These are phyloP conservation scores for Gobio occitaniae DNA, from an alignment of 2,797 vertebrate species.

Conservation along the genomic window DNA sequence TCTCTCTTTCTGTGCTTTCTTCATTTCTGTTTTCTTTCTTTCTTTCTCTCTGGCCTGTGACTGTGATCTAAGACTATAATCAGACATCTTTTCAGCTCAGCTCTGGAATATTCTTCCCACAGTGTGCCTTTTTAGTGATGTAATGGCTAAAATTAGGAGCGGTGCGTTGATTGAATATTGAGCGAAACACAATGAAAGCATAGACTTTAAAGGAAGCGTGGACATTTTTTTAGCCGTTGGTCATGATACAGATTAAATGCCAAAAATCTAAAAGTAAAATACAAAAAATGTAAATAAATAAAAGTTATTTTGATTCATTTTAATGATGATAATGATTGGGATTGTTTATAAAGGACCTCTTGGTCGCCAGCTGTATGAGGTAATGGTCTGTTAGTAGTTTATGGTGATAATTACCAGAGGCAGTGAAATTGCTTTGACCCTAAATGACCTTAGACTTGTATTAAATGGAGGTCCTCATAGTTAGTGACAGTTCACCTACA, in stretches of 20 bases:
- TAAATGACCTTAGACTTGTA: slow-evolving; percentile 72
- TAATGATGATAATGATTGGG: slow-evolving; percentile 64
- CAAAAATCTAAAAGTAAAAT: neutral
- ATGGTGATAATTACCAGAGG: slow-evolving; percentile 75
- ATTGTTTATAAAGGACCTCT: slow-evolving; percentile 65
- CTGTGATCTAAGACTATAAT: slow-evolving; percentile 46
- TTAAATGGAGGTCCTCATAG: slow-evolving; percentile 77
- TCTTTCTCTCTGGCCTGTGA: slow-evolving; percentile 37
- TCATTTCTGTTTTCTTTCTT: slow-evolving; percentile 17
- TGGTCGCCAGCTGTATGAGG: slow-evolving; percentile 71
- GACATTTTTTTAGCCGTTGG: neutral
- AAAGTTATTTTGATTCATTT: slow-evolving; percentile 33
- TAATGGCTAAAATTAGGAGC: slow-evolving; percentile 35
- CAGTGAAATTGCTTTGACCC: slow-evolving; percentile 78
- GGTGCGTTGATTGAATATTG: slow-evolving; percentile 31
- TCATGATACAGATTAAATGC: neutral
- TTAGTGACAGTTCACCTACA: slow-evolving; percentile 58
- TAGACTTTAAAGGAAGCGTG: neutral
- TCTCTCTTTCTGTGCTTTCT: slow-evolving; percentile 47
- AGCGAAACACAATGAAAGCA: slow-evolving; percentile 12
- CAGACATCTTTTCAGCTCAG: slow-evolving; percentile 45
- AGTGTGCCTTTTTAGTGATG: slow-evolving; percentile 37
- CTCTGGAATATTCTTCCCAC: slow-evolving; percentile 27
- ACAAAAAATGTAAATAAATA: neutral
- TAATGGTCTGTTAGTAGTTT: slow-evolving; percentile 79